Base-by-base conservation (phyloP, 2,888 invertebrate species). In the Camptogramma bilineatum region DNA sequence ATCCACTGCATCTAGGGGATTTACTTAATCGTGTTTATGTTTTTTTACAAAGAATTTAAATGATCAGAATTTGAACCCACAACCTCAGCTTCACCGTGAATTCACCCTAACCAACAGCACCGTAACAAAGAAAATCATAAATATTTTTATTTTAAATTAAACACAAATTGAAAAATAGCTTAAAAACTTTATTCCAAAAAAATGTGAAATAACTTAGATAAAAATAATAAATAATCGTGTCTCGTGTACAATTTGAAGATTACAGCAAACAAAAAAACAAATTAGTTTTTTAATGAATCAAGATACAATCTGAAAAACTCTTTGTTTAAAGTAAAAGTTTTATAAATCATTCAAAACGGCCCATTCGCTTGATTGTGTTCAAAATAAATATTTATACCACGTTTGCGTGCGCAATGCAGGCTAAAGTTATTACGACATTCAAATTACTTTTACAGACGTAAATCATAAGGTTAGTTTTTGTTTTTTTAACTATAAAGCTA, bases 341-440 rank as follows among this genome's bases (percentile, higher is more conserved):
- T 31, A n/a, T 62, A 55, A 55, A 62, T 62, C 62, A 51, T 55
- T 51, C 44, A 9, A 19, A 62, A 62, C 55, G 31, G 62, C 42
- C 62, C 44, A 62, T 62, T 62, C 28, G 13, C 39, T 62, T 55
- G 55, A 61, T 62, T 62, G 55, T 18, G 47, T 42, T 63, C 10
- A 28, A 47, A 57, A 63, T 53, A 63, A 52, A 46, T 52, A 28
- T 48, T 42, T 58, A 47, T 39, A 52, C 31, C 56, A 50, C 52
- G 31, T 58, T 48, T 47, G 57, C 54, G 54, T 64, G 46, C 7
- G 5, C 34, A 13, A 28, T 28, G 28, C 28, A 28, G 28, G 34
- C 34, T 39, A 13, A 39, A 39, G 34, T 39, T 39, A 39, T 39
- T 13, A 39, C 10, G 34, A 39, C 13, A 39, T 39, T 39, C 34